A percentile compares a stretch with the other conserved stretches of the same genome.
These are phyloP conservation scores for Psilopogon haemacephalus DNA, from an alignment of 2,113 vertebrate species.

Conservation along the genomic window DNA sequence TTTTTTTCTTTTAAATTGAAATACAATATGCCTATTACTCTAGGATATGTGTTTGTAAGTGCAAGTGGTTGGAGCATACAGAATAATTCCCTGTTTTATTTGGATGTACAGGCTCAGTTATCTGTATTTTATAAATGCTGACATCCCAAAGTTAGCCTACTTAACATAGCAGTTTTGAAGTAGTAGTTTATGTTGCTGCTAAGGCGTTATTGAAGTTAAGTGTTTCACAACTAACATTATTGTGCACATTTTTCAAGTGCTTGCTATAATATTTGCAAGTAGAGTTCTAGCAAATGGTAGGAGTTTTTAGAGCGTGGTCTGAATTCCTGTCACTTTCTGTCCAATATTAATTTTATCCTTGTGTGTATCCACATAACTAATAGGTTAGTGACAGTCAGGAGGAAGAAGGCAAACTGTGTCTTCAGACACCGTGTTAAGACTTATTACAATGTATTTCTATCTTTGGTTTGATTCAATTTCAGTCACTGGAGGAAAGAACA, in stretches of 20 bases:
- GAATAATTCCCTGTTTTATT: constrained; percentile 48
- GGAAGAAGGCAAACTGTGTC: not conserved
- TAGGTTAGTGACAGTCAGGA: not conserved
- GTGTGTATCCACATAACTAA: not conserved
- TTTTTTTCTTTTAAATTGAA: constrained; percentile 58
- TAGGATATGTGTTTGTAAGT: constrained; percentile 47
- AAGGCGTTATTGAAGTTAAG: not conserved
- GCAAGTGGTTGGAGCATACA: constrained; percentile 22
- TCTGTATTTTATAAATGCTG: constrained; percentile 1
- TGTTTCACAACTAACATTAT: not conserved
- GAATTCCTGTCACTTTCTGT: not conserved
- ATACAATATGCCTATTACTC: constrained; percentile 49
- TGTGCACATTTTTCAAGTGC: not conserved
- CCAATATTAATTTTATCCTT: not conserved
- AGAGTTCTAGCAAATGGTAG: not conserved
- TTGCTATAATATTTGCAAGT: not conserved
- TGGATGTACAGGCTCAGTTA: constrained; percentile 4
- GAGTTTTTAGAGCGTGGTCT: not conserved
- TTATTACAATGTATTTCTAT: not conserved
- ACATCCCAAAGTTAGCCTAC: not conserved
- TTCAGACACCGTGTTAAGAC: not conserved
- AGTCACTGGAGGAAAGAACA: not conserved
- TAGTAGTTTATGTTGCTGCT: constrained; percentile 17
- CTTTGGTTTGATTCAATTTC: not conserved
- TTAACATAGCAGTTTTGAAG: not conserved